Conservation (phyloP, 2,888 invertebrate genomes). For the Phrixothrix hirtus region DNA sequence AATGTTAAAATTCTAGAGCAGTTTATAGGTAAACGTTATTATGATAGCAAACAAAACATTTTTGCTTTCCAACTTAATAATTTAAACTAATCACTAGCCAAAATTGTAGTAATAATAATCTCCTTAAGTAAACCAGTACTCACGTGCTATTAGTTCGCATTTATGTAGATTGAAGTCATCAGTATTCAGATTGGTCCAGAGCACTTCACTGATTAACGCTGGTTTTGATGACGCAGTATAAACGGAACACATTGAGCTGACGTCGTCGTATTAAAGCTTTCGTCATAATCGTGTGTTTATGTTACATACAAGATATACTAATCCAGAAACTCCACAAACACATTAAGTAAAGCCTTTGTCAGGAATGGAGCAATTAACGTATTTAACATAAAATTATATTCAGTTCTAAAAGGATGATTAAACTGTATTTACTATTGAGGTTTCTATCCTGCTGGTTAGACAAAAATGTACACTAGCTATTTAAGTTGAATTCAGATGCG, state of each 20-base stretch:
- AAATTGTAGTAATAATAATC: too few species aligned
- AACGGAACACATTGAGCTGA: slow-evolving; percentile 36
- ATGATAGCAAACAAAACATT: too few species aligned
- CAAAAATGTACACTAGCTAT: too few species aligned
- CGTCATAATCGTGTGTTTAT: slow-evolving; percentile 37
- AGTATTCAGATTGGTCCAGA: slow-evolving; percentile 45
- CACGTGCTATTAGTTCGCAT: slow-evolving; percentile 41
- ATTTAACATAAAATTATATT: slow-evolving; percentile 25
- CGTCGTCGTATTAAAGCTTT: slow-evolving; percentile 29
- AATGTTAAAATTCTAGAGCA: too few species aligned
- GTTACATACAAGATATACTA: slow-evolving; percentile 34
- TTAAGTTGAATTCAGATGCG: too few species aligned
- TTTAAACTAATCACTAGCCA: too few species aligned
- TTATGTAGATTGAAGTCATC: slow-evolving; percentile 47
- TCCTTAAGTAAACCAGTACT: too few species aligned
- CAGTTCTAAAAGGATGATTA: too few species aligned
- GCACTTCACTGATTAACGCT: slow-evolving; percentile 47
- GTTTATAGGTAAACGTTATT: too few species aligned
- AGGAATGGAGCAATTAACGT: slow-evolving; percentile 25
- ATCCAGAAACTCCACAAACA: slow-evolving; percentile 33
- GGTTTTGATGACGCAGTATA: slow-evolving; percentile 41
- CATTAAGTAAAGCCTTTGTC: slow-evolving; percentile 30
- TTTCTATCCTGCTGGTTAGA: too few species aligned
- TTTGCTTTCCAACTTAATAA: too few species aligned
- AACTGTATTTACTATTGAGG: too few species aligned